Conservation (phyloP, 64 coral and sea anemone species). For the Orbicella faveolata region DNA sequence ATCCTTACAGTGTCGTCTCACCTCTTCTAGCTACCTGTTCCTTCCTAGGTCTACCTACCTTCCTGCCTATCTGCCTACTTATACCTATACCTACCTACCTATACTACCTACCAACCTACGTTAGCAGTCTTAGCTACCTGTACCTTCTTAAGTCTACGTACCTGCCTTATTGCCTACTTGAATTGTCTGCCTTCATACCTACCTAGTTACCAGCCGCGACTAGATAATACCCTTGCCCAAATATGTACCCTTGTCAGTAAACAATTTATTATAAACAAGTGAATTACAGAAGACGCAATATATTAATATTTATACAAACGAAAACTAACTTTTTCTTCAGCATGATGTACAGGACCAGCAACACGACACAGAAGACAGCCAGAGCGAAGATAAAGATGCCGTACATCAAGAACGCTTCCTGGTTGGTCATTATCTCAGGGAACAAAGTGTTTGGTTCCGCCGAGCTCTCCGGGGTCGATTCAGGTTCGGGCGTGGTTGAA, state of each 20-base stretch:
- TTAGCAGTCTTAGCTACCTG: no score
- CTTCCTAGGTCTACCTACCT: not conserved
- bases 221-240: no score
- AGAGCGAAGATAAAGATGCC: conserved; percentile 46
- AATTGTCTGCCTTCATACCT: not conserved
- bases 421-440: conserved; percentile 53
- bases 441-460: conserved; percentile 50
- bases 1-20: no score
- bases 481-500: not conserved
- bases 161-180: not conserved
- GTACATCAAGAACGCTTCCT: conserved; percentile 48
- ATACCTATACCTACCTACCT: not conserved
- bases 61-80: not conserved
- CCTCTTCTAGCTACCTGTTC: no score
- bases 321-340: conserved; percentile 44
- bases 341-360: conserved; percentile 27
- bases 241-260: no score
- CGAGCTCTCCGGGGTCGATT: not conserved
- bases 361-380: conserved; percentile 39
- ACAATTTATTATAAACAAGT: not conserved
- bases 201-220: no score
- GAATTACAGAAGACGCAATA: not conserved
- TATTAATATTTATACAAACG: not conserved
- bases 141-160: not conserved
- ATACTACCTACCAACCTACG: no score